Evolutionary conservation across 2,797 vertebrate species (phyloP), one percentile per base, ranked within the genome.

Genomic region (Champsocephalus esox): DNA sequence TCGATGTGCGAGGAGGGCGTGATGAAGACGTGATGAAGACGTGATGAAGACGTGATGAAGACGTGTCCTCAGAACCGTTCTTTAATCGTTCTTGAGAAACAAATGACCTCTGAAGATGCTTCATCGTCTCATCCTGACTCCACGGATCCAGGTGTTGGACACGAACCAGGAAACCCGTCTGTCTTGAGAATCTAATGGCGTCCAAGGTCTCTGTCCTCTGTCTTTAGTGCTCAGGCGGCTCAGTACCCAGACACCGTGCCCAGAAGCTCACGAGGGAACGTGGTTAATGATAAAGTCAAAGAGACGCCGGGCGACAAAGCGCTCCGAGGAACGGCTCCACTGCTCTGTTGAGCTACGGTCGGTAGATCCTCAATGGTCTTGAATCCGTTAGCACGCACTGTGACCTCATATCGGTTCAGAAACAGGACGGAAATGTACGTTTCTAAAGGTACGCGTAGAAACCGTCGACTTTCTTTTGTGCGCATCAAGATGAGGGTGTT

Each of bases 241-340:
- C 62, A 43, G 60, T 77, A 34, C 4, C 14, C 21, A 28, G 12
- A 69, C 13, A 6, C 5, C 10, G 3, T n/a, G 14, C 19, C 14
- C 60, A 68, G 11, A 64, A 44, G 32, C n/a, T 57, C 49, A 70
- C 48, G 28, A 56, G 41, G 48, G 59, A 55, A 80, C 86, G 3
- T 60, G 48, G 66, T 79, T 19, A 56, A 66, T 32, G 11, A 52
- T 76, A 38, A 77, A 79, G 64, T 19, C 24, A 43, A 65, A 86
- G 85, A 90, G 86, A 91, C 52, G 45, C 87, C 86, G 90, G 91
- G 89, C 89, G 90, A 90, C 79, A 13, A 9, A 43, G 62, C 48
- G 48, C 49, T 76, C 61, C 62, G 66, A 71, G n/a, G 67, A 75
- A 64, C 73, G 32, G 9, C 81, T 78, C 63, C 54, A 50, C 78